These are phyloP conservation scores for Calephelis perditalis DNA, from an alignment of 2,888 invertebrate genomes.

Conservation along the genomic window DNA sequence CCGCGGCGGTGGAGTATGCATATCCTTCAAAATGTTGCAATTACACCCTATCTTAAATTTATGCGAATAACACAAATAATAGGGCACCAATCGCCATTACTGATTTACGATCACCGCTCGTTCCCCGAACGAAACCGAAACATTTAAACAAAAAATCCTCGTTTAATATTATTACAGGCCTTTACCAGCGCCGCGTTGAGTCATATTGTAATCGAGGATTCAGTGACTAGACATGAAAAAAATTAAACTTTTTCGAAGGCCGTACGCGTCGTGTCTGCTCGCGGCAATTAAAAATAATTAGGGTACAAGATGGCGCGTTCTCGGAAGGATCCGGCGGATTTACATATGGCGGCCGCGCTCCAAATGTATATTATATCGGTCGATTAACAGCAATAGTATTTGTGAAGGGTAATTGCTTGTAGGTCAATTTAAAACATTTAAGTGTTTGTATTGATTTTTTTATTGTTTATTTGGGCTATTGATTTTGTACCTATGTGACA, in stretches of 20 bases:
- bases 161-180: constrained; percentile 36
- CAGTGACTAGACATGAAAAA: constrained; percentile 73
- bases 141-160: constrained; percentile 58
- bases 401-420: constrained; percentile 61
- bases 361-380: constrained; percentile 59
- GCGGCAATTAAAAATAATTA: constrained; percentile 79
- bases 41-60: constrained; percentile 46
- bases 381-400: constrained; percentile 75
- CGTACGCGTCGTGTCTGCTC: constrained; percentile 56
- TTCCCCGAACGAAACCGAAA: constrained; percentile 53
- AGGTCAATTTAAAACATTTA: constrained; percentile 19
- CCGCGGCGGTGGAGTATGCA: constrained; percentile 29
- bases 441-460: constrained; percentile 9
- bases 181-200: constrained; percentile 27
- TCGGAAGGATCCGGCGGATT: constrained; percentile 71
- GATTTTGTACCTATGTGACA: no score
- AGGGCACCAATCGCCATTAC: constrained; percentile 70
- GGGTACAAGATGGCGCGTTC: constrained; percentile 69
- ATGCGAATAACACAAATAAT: constrained; percentile 64
- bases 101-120: constrained; percentile 61
- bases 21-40: constrained; percentile 29
- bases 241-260: constrained; percentile 68
- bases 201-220: constrained; percentile 55
- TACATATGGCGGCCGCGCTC: constrained; percentile 60
- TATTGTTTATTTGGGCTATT: not conserved